Evolutionary conservation across 2,888 invertebrate genomes (phyloP).

Genomic region (Drosophila birchii): DNA sequence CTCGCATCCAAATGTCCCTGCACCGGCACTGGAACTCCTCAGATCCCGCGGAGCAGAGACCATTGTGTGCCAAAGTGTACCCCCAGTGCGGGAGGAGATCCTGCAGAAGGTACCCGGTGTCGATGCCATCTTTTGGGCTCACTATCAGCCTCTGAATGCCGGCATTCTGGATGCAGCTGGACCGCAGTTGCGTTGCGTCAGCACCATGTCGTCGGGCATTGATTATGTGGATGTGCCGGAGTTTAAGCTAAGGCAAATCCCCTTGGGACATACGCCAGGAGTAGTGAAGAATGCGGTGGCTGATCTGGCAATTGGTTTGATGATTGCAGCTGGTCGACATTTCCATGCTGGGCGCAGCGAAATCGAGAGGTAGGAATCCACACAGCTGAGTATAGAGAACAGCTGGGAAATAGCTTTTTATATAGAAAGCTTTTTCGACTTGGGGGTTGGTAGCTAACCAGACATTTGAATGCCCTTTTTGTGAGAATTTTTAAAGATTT

Average conservation of each 20-base stretch:
- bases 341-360: conserved; percentile 90
- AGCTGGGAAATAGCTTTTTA: conserved; percentile 29
- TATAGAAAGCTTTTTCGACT: conserved; percentile 28
- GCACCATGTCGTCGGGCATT: conserved; percentile 94
- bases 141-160: conserved; percentile 80
- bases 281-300: conserved; percentile 92
- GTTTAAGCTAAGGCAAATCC: conserved; percentile 89
- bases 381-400: conserved; percentile 47
- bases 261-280: conserved; percentile 91
- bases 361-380: conserved; percentile 85
- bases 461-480: neutral
- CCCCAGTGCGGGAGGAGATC: conserved; percentile 80
- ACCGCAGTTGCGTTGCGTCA: conserved; percentile 89
- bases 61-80: conserved; percentile 78
- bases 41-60: conserved; percentile 85
- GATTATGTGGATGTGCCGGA: conserved; percentile 92
- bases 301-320: conserved; percentile 91
- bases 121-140: conserved; percentile 84
- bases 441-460: neutral
- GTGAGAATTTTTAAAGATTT: too few relatives aligned
- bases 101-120: conserved; percentile 79
- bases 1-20: conserved; percentile 89
- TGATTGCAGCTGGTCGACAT: conserved; percentile 91
- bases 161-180: conserved; percentile 85
- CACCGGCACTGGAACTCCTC: conserved; percentile 88